Base-by-base conservation (phyloP, 2,888 invertebrate species). In the Spodoptera picta region DNA sequence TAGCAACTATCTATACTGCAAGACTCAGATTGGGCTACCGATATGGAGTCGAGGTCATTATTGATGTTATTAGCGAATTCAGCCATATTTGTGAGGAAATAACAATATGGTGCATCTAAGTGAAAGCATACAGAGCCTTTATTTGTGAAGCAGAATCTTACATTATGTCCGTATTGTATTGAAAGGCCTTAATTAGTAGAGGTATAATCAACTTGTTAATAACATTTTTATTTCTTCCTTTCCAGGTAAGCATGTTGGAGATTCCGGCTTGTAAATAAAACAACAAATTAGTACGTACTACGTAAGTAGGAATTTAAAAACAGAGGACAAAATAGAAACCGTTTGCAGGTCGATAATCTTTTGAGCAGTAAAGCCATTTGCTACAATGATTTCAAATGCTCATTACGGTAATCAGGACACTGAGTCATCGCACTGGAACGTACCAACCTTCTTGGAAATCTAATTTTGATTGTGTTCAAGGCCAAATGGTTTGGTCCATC, bases 331-430 rank as follows among this genome's bases (percentile, higher is more conserved):
- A 52, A 45, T 52, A 61, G 55, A 67, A 68, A 51, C 46, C 45
- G 19, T 43, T 42, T 36, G 19, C 51, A 56, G 62, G 69, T 69
- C 52, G 56, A 64, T 67, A 61, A 69, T 69, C 58, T 64, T 64
- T 27, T 6, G 42, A 45, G 54, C 47, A 55, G 58, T 59, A 68
- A 69, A 53, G 63, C 69, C 56, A 43, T 49, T 49, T 27, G 50
- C 51, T 52, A 24, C 51, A 47, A 64, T 54, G 42, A 69, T 59
- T 69, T 64, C 58, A 59, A 48, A 45, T 31, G 45, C 42, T 51
- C 43, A 68, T 68, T 57, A 64, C 64, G 57, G 69, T 69, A 69
- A 67, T 67, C 66, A 61, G 69, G 69, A 47, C 59, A 49, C 10
- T 49, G 71, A 69, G 48, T 70, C 59, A 69, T 70, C 59, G 55